Percentiles rank a stretch among this genome's conserved stretches.
Conservation (phyloP, 2,888 invertebrate genomes). For the Apotomis capreana region DNA sequence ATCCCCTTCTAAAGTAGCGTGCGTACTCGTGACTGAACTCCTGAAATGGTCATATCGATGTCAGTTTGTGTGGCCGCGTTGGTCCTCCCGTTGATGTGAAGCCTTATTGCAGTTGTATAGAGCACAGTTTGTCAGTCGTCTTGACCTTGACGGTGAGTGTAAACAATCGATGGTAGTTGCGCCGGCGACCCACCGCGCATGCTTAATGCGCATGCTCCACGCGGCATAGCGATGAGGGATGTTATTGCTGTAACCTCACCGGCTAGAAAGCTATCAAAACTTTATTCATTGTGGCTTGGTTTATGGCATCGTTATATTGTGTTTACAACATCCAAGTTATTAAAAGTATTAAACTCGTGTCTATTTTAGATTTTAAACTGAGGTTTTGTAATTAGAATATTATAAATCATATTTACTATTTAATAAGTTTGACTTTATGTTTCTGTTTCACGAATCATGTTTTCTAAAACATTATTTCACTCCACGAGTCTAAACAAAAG, state of each 20-base stretch:
- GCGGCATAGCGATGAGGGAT: constrained; percentile 74
- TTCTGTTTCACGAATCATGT: not conserved
- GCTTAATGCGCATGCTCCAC: constrained; percentile 70
- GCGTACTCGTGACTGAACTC: constrained; percentile 78
- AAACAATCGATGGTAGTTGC: constrained; percentile 73
- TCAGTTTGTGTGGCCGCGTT: constrained; percentile 65
- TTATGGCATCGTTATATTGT: constrained; percentile 53
- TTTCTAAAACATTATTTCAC: not conserved
- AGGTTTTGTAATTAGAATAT: not conserved
- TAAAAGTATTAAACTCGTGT: not conserved
- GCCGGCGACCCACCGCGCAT: constrained; percentile 71
- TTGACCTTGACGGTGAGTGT: constrained; percentile 62
- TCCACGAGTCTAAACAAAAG: not conserved
- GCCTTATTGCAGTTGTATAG: constrained; percentile 59
- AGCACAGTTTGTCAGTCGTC: constrained; percentile 56
- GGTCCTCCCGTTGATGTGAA: constrained; percentile 43
- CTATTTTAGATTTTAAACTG: not conserved
- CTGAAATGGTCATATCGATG: constrained; percentile 72
- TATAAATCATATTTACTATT: not conserved
- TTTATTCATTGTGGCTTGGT: constrained; percentile 54
- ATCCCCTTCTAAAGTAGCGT: constrained; percentile 71
- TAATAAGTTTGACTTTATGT: not conserved
- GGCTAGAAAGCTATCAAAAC: constrained; percentile 69
- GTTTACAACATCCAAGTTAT: constrained; percentile 18
- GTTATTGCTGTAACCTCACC: constrained; percentile 59